Base-by-base conservation (phyloP, 2,797 vertebrate species). In the Aeoliscus strigatus region DNA sequence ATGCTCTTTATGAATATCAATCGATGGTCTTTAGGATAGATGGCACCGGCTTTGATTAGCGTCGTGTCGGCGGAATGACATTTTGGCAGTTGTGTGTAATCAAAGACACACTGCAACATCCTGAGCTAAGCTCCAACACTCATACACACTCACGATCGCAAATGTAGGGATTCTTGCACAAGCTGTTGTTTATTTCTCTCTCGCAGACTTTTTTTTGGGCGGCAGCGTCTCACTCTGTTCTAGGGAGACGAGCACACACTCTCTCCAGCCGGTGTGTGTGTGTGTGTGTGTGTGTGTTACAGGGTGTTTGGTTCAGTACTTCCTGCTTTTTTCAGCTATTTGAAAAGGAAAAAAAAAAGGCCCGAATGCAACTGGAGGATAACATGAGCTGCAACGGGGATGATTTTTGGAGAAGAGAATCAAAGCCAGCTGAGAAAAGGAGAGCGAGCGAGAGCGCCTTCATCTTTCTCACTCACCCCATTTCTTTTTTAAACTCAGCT, bases 1-100 rank as follows among this genome's bases (percentile, higher is more conserved):
- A 86, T 86, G 83, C 83, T 84, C 83, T 88, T 86, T 86, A 86
- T 85, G 80, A 84, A 84, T 80, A 80, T 81, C 81, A 75, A 59
- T 74, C 54, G 81, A 81, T 85, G 79, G 77, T 82, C 83, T 82
- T 84, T 80, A 80, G 80, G 79, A 83, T 81, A 70, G 79, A 77
- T 53, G 65, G 65, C 11, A 14, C 54, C 10, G 66, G 70, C 81
- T 85, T 82, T 83, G 82, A 85, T 83, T 79, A 79, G 69, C 44
- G 60, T 38, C 70, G 74, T 71, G 77, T 82, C 79, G 62, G 54
- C 36, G 59, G 37, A 68, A 62, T 80, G 79, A 81, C 78, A 76
- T 83, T 82, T 82, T 82, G 77, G 65, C 79, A 80, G 70, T 76
- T 77, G 75, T 74, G 75, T 75, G 72, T 59, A 50, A 65, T 53